phyloP scores from a whole-genome alignment of 2,888 invertebrate genomes.

The Caenorhabditis parvicauda region DNA sequence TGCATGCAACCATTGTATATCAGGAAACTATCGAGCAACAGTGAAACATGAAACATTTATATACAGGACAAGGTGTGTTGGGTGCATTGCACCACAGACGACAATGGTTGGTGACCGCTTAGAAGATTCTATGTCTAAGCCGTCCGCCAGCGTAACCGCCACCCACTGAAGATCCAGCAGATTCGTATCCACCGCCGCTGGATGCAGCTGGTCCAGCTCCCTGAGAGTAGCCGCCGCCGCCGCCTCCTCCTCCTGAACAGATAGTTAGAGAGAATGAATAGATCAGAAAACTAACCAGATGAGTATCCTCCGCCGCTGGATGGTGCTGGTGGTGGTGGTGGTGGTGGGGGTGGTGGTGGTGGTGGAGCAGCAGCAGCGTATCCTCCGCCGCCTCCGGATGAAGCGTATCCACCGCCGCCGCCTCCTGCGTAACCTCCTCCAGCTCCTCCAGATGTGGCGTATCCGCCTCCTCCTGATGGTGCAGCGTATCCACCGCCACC shows the following conservation, averaged over 20 bases:
- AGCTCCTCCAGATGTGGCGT: slow-evolving; percentile 2
- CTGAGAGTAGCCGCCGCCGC: slow-evolving; percentile 6
- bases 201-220: slow-evolving; percentile 16
- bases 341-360: slow-evolving; percentile 4
- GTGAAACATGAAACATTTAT: slow-evolving; percentile 34
- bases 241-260: slow-evolving; percentile 15
- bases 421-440: slow-evolving; percentile 10
- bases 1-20: too few relatives aligned
- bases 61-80: slow-evolving; percentile 21
- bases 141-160: slow-evolving; percentile 20
- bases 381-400: slow-evolving; percentile 20
- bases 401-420: slow-evolving; percentile 15
- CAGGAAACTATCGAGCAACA: too few relatives aligned
- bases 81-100: background rate
- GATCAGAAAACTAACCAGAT: slow-evolving; percentile 4
- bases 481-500: slow-evolving; percentile 11
- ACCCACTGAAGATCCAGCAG: slow-evolving; percentile 6
- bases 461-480: slow-evolving; percentile 13
- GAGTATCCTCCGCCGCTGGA: slow-evolving; percentile 22
- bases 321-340: background rate
- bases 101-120: background rate
- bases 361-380: slow-evolving; percentile 8
- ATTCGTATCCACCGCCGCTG: slow-evolving; percentile 1
- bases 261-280: background rate
- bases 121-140: background rate